Evolutionary conservation across 1,140 invertebrate species (phyloP).

Genomic region (Gyrodactylus bullatarudis): DNA sequence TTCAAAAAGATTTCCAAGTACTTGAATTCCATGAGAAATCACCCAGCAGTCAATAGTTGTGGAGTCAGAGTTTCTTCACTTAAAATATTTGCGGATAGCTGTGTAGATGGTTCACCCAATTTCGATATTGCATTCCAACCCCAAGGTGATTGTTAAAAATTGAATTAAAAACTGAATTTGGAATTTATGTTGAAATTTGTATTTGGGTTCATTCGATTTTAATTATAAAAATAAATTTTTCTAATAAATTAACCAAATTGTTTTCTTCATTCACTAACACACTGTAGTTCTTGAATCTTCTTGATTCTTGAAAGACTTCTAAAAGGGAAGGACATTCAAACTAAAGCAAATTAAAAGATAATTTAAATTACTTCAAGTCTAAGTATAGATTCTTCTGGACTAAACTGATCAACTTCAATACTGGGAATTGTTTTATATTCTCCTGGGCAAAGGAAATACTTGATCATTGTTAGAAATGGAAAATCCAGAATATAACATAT

Average conservation of each 20-base stretch:
- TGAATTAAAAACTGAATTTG: neutral
- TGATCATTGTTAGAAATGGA: neutral
- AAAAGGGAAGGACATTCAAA: neutral
- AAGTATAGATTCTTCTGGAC: neutral
- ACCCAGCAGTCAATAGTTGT: neutral
- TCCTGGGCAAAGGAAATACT: neutral
- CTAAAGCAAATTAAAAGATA: neutral
- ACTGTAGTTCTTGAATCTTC: neutral
- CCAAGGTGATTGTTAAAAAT: neutral
- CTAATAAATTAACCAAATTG: neutral
- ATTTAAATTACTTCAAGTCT: neutral
- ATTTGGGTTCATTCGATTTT: neutral
- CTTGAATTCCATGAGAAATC: neutral
- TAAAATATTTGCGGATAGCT: neutral
- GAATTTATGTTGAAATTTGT: neutral
- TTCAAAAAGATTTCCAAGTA: neutral
- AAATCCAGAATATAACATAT: neutral
- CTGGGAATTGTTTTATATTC: neutral
- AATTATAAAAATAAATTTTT: neutral
- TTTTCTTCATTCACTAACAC: neutral
- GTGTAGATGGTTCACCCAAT: neutral
- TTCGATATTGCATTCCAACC: no score
- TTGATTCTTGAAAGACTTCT: neutral
- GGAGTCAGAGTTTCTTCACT: neutral
- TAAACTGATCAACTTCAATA: neutral